A percentile compares a stretch with the other conserved stretches of the same genome.
Evolutionary conservation across 2,888 invertebrate species (phyloP).

Genomic region (Sarcophaga carnaria): DNA sequence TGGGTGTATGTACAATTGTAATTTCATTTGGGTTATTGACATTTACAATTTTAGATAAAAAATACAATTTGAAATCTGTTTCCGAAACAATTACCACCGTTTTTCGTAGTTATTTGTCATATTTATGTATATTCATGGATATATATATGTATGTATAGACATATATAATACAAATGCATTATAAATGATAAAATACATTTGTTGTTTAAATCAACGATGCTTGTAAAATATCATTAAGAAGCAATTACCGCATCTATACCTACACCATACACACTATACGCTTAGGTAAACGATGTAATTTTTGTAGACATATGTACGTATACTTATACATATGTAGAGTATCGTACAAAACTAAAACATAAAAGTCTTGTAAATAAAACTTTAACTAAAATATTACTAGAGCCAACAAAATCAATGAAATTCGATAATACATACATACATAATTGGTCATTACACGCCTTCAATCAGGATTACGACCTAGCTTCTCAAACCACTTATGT

Average conservation of each 20-base stretch:
- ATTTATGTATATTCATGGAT: background rate
- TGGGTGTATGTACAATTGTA: background rate
- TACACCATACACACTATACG: slow-evolving; percentile 7
- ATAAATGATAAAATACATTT: background rate
- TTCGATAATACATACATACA: too few relatives aligned
- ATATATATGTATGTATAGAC: background rate
- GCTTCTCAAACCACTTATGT: too few relatives aligned
- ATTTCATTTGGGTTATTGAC: slow-evolving; percentile 74
- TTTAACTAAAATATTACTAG: too few relatives aligned
- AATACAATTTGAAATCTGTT: background rate
- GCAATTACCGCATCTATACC: slow-evolving; percentile 24
- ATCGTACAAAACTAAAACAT: too few relatives aligned
- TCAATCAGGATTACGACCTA: too few relatives aligned
- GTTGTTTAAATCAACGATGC: slow-evolving; percentile 73
- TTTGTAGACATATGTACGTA: background rate
- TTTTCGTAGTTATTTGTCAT: background rate
- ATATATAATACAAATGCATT: background rate
- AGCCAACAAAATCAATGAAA: background rate
- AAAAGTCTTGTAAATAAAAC: too few relatives aligned
- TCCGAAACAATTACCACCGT: background rate
- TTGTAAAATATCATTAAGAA: slow-evolving; percentile 65
- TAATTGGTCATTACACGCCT: too few relatives aligned
- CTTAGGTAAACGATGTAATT: slow-evolving; percentile 52
- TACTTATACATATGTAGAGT: slow-evolving; percentile 7
- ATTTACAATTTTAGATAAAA: slow-evolving; percentile 65